phyloP scores from a whole-genome alignment of 2,888 invertebrate species.

The Parnassius smintheus region DNA sequence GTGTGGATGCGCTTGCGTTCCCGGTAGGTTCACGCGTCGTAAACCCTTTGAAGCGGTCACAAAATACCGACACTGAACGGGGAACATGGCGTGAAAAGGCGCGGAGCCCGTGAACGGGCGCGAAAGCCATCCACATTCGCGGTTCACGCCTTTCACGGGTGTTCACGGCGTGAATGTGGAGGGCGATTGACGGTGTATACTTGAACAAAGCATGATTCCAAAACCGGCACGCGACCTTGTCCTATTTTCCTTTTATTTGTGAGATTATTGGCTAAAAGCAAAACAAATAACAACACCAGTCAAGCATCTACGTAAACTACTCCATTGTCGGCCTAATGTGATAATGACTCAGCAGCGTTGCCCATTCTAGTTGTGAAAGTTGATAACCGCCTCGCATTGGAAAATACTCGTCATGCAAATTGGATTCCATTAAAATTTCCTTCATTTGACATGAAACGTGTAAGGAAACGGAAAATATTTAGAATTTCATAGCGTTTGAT shows the following conservation, averaged over 20 bases:
- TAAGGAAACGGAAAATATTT: neutral
- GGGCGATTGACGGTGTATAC: too few relatives aligned
- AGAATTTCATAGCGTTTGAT: too few relatives aligned
- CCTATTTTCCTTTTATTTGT: neutral
- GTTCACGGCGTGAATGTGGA: too few relatives aligned
- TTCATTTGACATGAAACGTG: neutral
- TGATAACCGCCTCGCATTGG: constrained; percentile 10
- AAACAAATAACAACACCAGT: neutral
- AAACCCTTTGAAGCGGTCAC: too few relatives aligned
- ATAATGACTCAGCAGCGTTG: constrained; percentile 13
- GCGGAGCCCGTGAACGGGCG: too few relatives aligned
- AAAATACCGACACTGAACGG: too few relatives aligned
- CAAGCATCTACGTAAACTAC: constrained; percentile 8
- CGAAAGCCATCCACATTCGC: too few relatives aligned
- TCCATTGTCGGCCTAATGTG: constrained; percentile 14
- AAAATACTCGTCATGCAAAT: constrained; percentile 19
- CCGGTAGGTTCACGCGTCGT: too few relatives aligned
- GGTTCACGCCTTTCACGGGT: too few relatives aligned
- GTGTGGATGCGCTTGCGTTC: too few relatives aligned
- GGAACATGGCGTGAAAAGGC: too few relatives aligned
- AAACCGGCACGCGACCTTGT: neutral
- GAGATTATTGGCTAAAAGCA: neutral
- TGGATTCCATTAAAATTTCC: constrained; percentile 10
- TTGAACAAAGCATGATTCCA: too few relatives aligned
- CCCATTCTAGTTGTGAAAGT: constrained; percentile 12